phyloP scores from a whole-genome alignment of 2,888 invertebrate genomes.

The Luperina testacea region DNA sequence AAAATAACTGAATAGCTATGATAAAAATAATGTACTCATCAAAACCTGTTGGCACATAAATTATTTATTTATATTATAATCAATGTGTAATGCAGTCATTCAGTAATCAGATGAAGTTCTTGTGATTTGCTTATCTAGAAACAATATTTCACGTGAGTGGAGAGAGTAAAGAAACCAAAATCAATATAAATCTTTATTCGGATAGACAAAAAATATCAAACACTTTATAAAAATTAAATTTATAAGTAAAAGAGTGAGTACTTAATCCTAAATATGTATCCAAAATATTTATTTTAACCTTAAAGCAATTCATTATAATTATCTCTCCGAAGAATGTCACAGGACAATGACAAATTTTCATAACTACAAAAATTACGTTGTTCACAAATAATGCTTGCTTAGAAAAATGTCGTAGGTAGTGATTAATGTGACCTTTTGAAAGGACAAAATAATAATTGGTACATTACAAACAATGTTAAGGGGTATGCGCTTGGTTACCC shows the following conservation, averaged over 20 bases:
- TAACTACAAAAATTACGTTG: constrained; percentile 25
- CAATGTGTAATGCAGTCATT: background rate
- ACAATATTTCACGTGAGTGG: background rate
- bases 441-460: constrained; percentile 10
- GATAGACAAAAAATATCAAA: background rate
- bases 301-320: background rate
- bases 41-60: too few species aligned
- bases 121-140: background rate
- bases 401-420: constrained; percentile 28
- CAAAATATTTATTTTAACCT: constrained; percentile 11
- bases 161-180: background rate
- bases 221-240: background rate
- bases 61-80: too few species aligned
- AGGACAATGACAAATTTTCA: constrained; percentile 19
- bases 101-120: background rate
- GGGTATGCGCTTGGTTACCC: background rate
- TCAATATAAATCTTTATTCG: background rate
- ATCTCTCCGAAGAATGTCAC: constrained; percentile 10
- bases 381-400: constrained; percentile 8
- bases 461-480: background rate
- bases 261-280: background rate
- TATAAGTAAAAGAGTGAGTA: background rate
- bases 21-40: background rate
- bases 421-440: constrained; percentile 21
- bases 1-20: too few species aligned